These are phyloP conservation scores for Trinectes maculatus DNA, from an alignment of 2,113 vertebrate species.

Conservation along the genomic window DNA sequence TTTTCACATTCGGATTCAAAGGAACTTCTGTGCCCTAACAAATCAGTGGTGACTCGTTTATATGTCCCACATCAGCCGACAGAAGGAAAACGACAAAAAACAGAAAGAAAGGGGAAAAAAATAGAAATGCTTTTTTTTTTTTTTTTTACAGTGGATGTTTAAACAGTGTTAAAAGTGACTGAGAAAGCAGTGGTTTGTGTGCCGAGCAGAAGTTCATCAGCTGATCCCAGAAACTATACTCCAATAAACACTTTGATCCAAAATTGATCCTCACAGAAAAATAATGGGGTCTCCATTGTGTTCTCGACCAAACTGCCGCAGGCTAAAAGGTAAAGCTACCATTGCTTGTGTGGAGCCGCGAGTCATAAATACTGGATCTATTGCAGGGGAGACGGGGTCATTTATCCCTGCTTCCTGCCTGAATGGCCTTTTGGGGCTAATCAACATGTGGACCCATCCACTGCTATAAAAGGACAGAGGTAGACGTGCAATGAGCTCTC, in stretches of 20 bases:
- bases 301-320: conserved; percentile 13
- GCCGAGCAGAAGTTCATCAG: too few species aligned
- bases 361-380: conserved; percentile 30
- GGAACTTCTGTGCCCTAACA: too few species aligned
- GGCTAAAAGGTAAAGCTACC: conserved; percentile 20
- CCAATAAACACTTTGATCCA: background rate
- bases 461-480: background rate
- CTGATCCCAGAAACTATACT: too few species aligned
- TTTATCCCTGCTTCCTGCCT: conserved; percentile 29
- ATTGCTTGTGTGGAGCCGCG: background rate
- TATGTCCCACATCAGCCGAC: too few species aligned
- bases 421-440: conserved; percentile 41
- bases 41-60: too few species aligned
- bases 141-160: too few species aligned
- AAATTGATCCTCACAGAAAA: background rate
- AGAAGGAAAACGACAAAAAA: too few species aligned
- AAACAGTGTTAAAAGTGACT: background rate
- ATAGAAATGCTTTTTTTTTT: too few species aligned
- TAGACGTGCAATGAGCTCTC: background rate
- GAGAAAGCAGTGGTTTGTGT: background rate
- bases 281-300: background rate
- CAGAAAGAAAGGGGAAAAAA: too few species aligned
- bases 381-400: conserved; percentile 1
- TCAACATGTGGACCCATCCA: conserved; percentile 17
- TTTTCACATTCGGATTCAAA: too few species aligned